These are phyloP conservation scores for Oreortyx pictus DNA, from an alignment of 2,797 vertebrate genomes.

Conservation along the genomic window DNA sequence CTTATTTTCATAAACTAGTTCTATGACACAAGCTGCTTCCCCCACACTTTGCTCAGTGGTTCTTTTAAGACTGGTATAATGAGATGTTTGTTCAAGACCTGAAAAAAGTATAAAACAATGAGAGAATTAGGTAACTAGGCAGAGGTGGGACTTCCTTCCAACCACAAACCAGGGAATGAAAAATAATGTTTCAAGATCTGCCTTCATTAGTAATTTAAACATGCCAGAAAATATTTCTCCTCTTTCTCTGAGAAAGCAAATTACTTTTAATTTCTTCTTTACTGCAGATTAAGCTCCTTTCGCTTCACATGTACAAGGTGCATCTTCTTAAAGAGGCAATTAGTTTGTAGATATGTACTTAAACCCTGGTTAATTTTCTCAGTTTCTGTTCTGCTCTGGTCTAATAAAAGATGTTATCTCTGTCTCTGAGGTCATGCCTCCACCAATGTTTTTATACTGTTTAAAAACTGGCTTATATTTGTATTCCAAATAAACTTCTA, in stretches of 20 bases:
- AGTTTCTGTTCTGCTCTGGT: background rate
- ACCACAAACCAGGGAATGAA: background rate
- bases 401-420: background rate
- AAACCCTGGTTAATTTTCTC: background rate
- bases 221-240: background rate
- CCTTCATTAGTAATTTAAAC: background rate
- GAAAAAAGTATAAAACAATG: background rate
- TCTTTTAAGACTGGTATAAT: background rate
- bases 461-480: background rate
- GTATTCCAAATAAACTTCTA: background rate
- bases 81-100: background rate
- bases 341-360: background rate
- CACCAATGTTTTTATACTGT: background rate
- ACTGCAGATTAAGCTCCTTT: background rate
- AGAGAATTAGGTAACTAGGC: background rate
- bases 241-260: background rate
- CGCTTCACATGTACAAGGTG: fast-evolving
- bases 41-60: background rate
- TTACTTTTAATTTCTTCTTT: background rate
- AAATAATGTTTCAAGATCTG: background rate
- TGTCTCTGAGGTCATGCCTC: background rate
- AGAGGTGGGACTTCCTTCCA: background rate
- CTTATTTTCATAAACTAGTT: background rate
- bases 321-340: background rate
- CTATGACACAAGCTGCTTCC: background rate